phyloP scores from a whole-genome alignment of 1,140 invertebrate genomes.

The Eufriesea mexicana region DNA sequence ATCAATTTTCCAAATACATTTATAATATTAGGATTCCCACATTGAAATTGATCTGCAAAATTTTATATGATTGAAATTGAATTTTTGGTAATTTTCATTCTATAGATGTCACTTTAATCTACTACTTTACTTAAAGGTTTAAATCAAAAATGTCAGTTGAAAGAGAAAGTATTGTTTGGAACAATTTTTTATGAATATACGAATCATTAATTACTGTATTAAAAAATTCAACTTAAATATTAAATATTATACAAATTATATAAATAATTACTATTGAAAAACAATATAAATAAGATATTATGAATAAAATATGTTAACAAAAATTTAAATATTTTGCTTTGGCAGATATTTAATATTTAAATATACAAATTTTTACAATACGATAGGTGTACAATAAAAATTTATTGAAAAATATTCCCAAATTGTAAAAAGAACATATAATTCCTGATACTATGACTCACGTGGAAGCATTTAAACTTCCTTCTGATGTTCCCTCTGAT shows the following conservation, averaged over 20 bases:
- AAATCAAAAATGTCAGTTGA: conserved; percentile 23
- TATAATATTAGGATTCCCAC: too few relatives aligned
- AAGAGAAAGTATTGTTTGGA: neutral
- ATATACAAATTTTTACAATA: neutral
- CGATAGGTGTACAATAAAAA: neutral
- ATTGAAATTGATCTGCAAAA: neutral
- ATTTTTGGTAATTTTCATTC: neutral
- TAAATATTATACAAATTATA: neutral
- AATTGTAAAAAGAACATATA: neutral
- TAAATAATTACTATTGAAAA: neutral
- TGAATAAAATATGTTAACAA: neutral
- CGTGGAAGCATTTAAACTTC: neutral
- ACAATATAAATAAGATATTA: neutral
- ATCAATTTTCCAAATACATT: neutral
- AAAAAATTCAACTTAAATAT: neutral
- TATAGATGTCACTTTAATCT: conserved; percentile 1
- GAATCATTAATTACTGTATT: neutral
- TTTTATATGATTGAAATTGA: neutral
- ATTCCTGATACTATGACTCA: neutral
- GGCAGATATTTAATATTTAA: neutral
- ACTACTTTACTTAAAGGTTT: conserved; percentile 7
- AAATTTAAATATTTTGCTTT: neutral
- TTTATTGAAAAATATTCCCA: neutral
- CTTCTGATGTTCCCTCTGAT: conserved; percentile 72
- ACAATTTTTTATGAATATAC: neutral